Conservation (phyloP, 2,888 invertebrate genomes). For the Ommatoiulus sabulosus region DNA sequence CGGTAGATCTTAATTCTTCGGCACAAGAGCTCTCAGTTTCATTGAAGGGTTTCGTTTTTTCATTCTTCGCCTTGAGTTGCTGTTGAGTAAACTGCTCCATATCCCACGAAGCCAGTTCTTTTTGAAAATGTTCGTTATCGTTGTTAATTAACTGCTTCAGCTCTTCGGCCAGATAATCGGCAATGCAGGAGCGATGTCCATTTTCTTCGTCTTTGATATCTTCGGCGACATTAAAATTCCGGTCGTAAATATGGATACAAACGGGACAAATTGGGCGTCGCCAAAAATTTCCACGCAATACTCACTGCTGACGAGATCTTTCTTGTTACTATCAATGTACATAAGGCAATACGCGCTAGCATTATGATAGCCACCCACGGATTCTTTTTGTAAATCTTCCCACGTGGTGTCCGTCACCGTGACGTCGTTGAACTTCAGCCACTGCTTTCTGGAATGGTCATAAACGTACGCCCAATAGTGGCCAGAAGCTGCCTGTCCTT, state of each 20-base stretch:
- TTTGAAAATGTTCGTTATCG: constrained; percentile 66
- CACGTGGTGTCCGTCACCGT: constrained; percentile 68
- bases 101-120: constrained; percentile 68
- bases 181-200: neutral
- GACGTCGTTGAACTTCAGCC: constrained; percentile 70
- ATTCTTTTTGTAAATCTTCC: constrained; percentile 69
- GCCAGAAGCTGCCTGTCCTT: constrained; percentile 70
- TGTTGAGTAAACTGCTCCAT: constrained; percentile 63
- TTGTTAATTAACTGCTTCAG: constrained; percentile 62
- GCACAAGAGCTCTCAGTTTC: neutral
- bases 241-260: neutral
- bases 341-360: constrained; percentile 70
- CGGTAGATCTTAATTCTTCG: neutral
- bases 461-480: constrained; percentile 71
- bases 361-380: constrained; percentile 69
- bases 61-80: constrained; percentile 26
- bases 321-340: constrained; percentile 67
- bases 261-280: neutral
- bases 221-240: neutral
- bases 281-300: constrained; percentile 13
- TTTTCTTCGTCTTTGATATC: constrained; percentile 25
- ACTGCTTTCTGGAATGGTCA: constrained; percentile 64
- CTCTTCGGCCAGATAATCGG: constrained; percentile 38
- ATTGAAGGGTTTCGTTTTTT: neutral
- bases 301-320: constrained; percentile 63